phyloP scores from a whole-genome alignment of 2,888 invertebrate genomes.

The Andrena haemorrhoa region DNA sequence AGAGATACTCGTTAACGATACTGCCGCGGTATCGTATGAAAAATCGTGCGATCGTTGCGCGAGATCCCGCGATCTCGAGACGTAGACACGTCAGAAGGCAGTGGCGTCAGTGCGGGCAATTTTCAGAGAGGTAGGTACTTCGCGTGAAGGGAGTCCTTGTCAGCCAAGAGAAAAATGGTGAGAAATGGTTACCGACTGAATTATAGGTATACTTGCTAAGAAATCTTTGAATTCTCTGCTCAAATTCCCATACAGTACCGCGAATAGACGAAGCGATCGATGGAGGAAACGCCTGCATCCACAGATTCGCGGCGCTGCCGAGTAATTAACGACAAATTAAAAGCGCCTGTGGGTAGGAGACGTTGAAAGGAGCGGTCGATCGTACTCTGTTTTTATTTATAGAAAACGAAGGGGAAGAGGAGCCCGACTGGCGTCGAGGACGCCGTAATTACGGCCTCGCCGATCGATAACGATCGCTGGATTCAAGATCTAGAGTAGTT shows the following conservation, averaged over 20 bases:
- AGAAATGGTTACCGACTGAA: too few species aligned
- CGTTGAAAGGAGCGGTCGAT: background rate
- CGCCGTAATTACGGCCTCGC: constrained; percentile 53
- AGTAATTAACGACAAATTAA: constrained; percentile 50
- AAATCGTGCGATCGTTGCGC: constrained; percentile 66
- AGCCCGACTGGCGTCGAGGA: constrained; percentile 50
- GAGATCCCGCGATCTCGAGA: constrained; percentile 59
- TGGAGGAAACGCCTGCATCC: background rate
- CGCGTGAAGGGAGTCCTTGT: too few species aligned
- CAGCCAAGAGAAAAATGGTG: too few species aligned
- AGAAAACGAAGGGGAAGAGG: background rate
- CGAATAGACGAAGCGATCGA: background rate
- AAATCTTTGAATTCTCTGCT: background rate
- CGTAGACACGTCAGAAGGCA: constrained; percentile 49
- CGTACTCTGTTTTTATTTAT: constrained; percentile 17
- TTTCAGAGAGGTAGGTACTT: constrained; percentile 8
- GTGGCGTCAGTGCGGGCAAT: constrained; percentile 54
- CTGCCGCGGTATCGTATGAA: constrained; percentile 59
- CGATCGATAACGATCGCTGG: constrained; percentile 65
- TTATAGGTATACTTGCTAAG: too few species aligned
- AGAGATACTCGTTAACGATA: constrained; percentile 71
- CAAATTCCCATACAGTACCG: background rate
- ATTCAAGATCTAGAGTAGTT: constrained; percentile 42
- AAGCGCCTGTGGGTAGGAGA: background rate
- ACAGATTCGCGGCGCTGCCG: background rate